phyloP scores from a whole-genome alignment of 1,140 invertebrate species.

The Harlomillsia oculata region DNA sequence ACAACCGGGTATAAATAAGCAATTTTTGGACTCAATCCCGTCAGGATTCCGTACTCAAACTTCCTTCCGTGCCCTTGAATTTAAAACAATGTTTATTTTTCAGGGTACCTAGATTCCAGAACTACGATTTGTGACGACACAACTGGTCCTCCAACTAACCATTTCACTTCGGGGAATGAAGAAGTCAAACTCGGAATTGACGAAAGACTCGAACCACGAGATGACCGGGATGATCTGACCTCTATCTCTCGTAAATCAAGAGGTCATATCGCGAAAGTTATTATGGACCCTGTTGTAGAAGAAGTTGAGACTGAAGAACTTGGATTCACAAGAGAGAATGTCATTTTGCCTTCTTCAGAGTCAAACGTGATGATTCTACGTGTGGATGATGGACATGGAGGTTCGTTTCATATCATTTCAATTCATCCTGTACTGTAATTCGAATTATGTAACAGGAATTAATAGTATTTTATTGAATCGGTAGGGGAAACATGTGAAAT shows the following conservation, averaged over 20 bases:
- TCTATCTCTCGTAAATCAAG: too few relatives aligned
- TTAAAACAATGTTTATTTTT: background rate
- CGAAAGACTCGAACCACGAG: background rate
- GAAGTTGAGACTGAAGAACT: slow-evolving; percentile 6
- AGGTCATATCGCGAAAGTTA: background rate
- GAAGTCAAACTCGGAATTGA: background rate
- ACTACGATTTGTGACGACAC: background rate
- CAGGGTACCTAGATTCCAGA: background rate
- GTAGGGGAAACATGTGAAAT: too few relatives aligned
- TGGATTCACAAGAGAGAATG: background rate
- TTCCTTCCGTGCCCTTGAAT: background rate
- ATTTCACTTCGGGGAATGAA: background rate
- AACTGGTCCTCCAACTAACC: background rate
- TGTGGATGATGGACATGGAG: slow-evolving; percentile 5
- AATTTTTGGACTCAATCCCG: background rate
- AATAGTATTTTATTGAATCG: too few relatives aligned
- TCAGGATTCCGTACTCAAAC: background rate
- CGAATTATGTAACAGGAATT: too few relatives aligned
- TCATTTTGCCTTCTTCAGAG: slow-evolving; percentile 5
- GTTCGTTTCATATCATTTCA: background rate
- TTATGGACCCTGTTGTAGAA: background rate
- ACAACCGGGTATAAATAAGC: slow-evolving; percentile 14
- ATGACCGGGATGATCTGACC: background rate
- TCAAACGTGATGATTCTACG: slow-evolving; percentile 13
- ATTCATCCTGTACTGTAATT: too few relatives aligned